Percentiles rank a stretch among this genome's conserved stretches.
These are phyloP conservation scores for Thysanoteuthis rhombus DNA, from an alignment of 2,888 invertebrate species.

Conservation along the genomic window DNA sequence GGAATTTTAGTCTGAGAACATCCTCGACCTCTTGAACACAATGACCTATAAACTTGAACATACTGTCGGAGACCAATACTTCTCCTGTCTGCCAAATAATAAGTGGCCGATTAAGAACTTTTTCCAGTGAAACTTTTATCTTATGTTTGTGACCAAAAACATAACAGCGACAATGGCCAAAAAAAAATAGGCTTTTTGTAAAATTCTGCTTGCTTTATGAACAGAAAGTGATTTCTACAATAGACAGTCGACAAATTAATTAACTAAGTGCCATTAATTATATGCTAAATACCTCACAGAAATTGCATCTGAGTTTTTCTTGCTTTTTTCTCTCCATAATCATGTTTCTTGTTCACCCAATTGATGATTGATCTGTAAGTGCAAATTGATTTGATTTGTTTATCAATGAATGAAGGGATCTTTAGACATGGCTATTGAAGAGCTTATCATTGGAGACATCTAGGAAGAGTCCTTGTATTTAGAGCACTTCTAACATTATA, in stretches of 20 bases:
- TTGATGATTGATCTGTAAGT: background rate
- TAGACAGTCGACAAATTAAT: constrained; percentile 12
- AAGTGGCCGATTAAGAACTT: background rate
- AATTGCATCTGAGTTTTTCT: background rate
- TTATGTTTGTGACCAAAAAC: background rate
- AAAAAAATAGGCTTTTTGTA: background rate
- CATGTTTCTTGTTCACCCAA: background rate
- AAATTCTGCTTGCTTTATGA: background rate
- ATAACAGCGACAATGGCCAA: background rate
- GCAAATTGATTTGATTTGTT: background rate
- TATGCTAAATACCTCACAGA: background rate
- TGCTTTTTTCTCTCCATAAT: background rate
- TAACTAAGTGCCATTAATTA: constrained; percentile 12
- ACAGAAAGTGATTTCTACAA: background rate
- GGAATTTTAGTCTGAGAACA: background rate
- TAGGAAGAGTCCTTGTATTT: background rate
- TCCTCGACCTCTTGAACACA: background rate
- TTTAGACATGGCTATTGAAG: background rate
- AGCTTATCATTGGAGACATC: background rate
- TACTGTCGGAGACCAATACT: background rate
- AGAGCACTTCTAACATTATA: background rate
- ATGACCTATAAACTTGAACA: background rate
- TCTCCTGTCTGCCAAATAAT: background rate
- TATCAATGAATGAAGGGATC: background rate
- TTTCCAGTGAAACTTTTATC: background rate